Evolutionary conservation across 2,888 invertebrate genomes (phyloP).

Genomic region (Serrognathus titanus): DNA sequence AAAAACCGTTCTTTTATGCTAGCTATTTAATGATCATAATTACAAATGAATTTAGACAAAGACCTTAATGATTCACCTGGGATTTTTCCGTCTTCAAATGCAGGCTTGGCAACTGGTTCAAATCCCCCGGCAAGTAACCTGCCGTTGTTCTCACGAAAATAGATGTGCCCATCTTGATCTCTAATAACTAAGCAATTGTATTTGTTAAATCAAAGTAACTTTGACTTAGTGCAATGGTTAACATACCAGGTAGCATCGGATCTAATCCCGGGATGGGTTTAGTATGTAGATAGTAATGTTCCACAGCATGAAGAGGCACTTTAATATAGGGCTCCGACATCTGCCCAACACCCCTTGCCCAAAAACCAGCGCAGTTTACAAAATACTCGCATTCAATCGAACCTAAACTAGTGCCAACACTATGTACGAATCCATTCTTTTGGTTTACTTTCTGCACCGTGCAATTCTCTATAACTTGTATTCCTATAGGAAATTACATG

Average conservation of each 20-base stretch:
- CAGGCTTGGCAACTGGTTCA: slow-evolving; percentile 86
- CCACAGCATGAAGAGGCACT: slow-evolving; percentile 86
- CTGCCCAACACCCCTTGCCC: slow-evolving; percentile 88
- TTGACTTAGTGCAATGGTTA: background rate
- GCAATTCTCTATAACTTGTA: slow-evolving; percentile 76
- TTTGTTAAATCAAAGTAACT: background rate
- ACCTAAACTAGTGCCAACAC: slow-evolving; percentile 75
- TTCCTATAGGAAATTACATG: slow-evolving; percentile 54
- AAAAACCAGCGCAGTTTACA: slow-evolving; percentile 94
- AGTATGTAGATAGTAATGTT: slow-evolving; percentile 91
- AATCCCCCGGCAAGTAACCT: slow-evolving; percentile 87
- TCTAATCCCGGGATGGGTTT: slow-evolving; percentile 73
- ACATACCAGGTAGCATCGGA: slow-evolving; percentile 74
- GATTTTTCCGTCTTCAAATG: slow-evolving; percentile 73
- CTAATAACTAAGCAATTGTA: slow-evolving; percentile 60
- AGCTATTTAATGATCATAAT: slow-evolving; percentile 42
- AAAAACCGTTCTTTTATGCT: slow-evolving; percentile 63
- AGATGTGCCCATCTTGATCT: slow-evolving; percentile 84
- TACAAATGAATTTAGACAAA: background rate
- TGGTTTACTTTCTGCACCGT: slow-evolving; percentile 66
- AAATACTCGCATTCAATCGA: slow-evolving; percentile 82
- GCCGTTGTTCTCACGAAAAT: slow-evolving; percentile 81
- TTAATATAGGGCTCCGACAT: slow-evolving; percentile 81
- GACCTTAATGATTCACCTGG: slow-evolving; percentile 50
- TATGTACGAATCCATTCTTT: slow-evolving; percentile 63